phyloP scores from a whole-genome alignment of 2,113 vertebrate genomes.

The Noturus placidus region DNA sequence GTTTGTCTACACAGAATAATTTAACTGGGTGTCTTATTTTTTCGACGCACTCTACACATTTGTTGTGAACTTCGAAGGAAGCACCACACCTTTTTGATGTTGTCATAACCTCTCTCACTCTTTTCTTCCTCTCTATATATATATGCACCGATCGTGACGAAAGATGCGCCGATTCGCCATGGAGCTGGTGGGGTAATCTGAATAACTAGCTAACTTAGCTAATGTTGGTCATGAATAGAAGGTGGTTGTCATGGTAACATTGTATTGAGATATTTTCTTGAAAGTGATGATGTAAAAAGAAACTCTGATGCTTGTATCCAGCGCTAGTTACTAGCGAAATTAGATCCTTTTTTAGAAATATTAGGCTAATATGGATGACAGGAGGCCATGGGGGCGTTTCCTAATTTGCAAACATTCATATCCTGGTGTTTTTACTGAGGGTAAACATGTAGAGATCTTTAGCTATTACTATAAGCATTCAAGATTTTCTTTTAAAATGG shows the following conservation, averaged over 20 bases:
- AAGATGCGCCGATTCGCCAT: background rate
- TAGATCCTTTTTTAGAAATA: background rate
- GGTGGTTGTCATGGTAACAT: background rate
- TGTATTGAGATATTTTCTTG: background rate
- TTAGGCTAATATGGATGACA: background rate
- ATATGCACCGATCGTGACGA: background rate
- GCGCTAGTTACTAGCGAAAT: background rate
- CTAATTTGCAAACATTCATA: background rate
- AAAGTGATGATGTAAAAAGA: background rate
- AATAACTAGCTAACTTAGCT: background rate
- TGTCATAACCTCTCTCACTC: too few species aligned
- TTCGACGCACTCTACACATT: background rate
- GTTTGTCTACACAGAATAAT: too few species aligned
- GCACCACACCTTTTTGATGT: background rate
- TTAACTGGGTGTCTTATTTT: too few species aligned
- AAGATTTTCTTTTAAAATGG: background rate
- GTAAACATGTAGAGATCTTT: background rate
- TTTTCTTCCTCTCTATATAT: background rate
- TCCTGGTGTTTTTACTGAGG: background rate
- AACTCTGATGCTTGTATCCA: background rate
- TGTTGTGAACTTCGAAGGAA: background rate
- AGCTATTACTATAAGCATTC: background rate
- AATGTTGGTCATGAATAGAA: background rate
- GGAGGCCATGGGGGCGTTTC: background rate
- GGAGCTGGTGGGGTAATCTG: background rate